Base-by-base conservation (phyloP, 2,888 invertebrate species). In the Acanthosoma haemorrhoidale region DNA sequence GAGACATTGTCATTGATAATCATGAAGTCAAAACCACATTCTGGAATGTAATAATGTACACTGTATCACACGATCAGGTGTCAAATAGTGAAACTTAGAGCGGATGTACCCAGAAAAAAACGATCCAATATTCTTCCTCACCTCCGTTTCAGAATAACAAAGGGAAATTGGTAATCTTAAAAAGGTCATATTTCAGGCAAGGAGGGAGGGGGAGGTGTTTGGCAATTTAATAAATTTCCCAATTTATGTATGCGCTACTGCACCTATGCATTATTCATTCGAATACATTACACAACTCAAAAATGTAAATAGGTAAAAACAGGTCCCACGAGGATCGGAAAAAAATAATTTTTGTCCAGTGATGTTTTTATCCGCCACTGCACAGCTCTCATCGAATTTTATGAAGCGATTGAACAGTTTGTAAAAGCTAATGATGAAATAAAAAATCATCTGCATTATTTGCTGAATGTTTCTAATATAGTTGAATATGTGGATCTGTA, bases 191-290 rank as follows among this genome's bases (percentile, higher is more conserved):
- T 43, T 43, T 43, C 21, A 43, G 43, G 43, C 43, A 43, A 18
- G 43, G 43, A 43, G 21, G 21, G 43, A 13, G 4, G 21, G 15
- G 15, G 43, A 18, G 43, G 43, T 43, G 21, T 43, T 43, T 43
- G 21, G 43, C 21, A 43, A 43, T 43, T 43, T 43, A 43, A 43
- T 21, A 43, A 21, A 43, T 43, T 43, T 21, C 43, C 43, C 21
- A 66, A 43, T 43, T 66, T 66, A 66, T 51, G 66, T 66, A 66
- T 66, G 66, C 66, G 51, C 43, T 38, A 41, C 43, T 41, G 16
- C 43, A 15, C 4, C 31, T 5, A 66, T 66, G 51, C 13, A 66
- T 66, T 66, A 66, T 66, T 43, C 13, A 66, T 66, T 15, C n/a
- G 66, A 66, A 66, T 66, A 66, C 51, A 66, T 66, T 51, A 41